phyloP scores from a whole-genome alignment of 2,888 invertebrate species.

The Leptopilina myrica region DNA sequence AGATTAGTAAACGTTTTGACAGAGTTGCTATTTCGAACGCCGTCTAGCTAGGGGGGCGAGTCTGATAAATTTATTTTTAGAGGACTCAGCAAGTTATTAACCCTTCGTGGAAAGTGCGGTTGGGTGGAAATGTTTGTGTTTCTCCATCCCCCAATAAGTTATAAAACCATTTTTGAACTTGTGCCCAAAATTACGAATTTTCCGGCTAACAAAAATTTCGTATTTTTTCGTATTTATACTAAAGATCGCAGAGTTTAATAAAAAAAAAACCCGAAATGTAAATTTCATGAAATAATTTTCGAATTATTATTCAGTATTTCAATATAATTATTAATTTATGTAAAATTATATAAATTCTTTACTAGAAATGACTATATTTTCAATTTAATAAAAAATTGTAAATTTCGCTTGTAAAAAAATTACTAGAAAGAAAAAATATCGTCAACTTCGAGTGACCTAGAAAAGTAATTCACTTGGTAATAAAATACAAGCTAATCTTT shows the following conservation, averaged over 20 bases:
- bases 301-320: too few relatives aligned
- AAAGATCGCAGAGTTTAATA: not conserved
- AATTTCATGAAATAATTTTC: too few relatives aligned
- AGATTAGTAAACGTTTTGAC: constrained; percentile 58
- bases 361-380: too few relatives aligned
- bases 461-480: too few relatives aligned
- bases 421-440: too few relatives aligned
- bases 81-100: constrained; percentile 67
- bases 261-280: too few relatives aligned
- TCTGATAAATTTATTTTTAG: constrained; percentile 67
- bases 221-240: not conserved
- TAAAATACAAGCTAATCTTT: not conserved
- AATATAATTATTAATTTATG: too few relatives aligned
- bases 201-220: not conserved
- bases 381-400: too few relatives aligned
- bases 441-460: too few relatives aligned
- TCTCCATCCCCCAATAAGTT: constrained; percentile 16
- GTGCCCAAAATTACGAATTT: not conserved
- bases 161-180: not conserved
- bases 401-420: too few relatives aligned
- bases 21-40: constrained; percentile 57
- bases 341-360: too few relatives aligned
- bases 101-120: constrained; percentile 52
- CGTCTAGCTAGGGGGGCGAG: constrained; percentile 31
- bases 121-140: constrained; percentile 24